These are phyloP conservation scores for Darevskia mixta DNA, from an alignment of 2,797 vertebrate species.

Conservation along the genomic window DNA sequence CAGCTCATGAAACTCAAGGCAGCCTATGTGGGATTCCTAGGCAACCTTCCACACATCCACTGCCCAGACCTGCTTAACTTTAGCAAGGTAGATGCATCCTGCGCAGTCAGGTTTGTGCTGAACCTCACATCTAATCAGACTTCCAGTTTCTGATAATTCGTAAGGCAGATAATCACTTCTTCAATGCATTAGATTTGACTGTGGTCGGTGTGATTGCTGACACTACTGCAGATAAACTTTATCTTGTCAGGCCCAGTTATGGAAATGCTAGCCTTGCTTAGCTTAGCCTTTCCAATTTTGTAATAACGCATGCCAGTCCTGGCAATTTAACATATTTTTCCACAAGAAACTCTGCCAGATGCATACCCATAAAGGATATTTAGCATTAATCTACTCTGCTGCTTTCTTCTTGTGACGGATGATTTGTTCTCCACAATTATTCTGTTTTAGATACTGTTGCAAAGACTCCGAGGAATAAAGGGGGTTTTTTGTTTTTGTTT, in stretches of 20 bases:
- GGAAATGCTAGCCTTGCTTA: neutral
- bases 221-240: neutral
- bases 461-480: conserved; percentile 9
- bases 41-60: neutral
- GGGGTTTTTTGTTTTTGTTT: neutral
- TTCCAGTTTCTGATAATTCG: conserved; percentile 22
- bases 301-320: conserved; percentile 8
- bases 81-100: neutral
- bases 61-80: neutral
- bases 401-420: conserved; percentile 4
- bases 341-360: neutral
- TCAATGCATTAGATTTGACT: neutral
- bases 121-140: neutral
- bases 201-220: neutral
- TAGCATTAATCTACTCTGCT: conserved; percentile 1
- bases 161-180: neutral
- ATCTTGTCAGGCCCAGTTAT: neutral
- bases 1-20: too few species aligned
- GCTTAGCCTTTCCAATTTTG: neutral
- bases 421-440: neutral
- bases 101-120: neutral
- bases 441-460: neutral
- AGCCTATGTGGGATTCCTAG: neutral
- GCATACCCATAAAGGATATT: neutral
- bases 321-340: conserved; percentile 4